A percentile compares a stretch with the other conserved stretches of the same genome.
Evolutionary conservation across 2,888 invertebrate species (phyloP).

Genomic region (Pyrocoelia pectoralis): DNA sequence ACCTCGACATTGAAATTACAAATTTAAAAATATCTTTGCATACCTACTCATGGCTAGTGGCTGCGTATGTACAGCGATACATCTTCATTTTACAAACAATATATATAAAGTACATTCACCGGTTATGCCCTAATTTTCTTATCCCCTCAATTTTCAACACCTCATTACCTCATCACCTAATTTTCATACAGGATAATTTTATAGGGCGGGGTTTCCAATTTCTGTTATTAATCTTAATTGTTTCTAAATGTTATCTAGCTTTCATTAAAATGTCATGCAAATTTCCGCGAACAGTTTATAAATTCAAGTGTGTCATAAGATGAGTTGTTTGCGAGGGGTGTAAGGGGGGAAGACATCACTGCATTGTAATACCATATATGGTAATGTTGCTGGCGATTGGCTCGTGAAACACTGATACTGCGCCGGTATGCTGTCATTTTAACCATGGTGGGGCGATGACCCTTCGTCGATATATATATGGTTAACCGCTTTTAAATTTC

Average conservation of each 20-base stretch:
- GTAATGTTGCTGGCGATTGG: conserved; percentile 78
- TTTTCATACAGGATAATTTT: not conserved
- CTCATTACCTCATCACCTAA: conserved; percentile 10
- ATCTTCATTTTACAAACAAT: not conserved
- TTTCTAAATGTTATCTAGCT: not conserved
- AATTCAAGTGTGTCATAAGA: conserved; percentile 39
- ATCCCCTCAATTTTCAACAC: conserved; percentile 30
- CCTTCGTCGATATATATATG: conserved; percentile 64
- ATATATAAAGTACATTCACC: conserved; percentile 7
- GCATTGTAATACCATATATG: conserved; percentile 80
- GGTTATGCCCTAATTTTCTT: conserved; percentile 29
- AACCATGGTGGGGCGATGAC: conserved; percentile 65
- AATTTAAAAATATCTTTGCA: conserved; percentile 18
- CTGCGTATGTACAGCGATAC: not conserved
- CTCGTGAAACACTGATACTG: conserved; percentile 54
- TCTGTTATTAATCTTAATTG: conserved; percentile 5
- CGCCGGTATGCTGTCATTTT: conserved; percentile 52
- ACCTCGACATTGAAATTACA: conserved; percentile 18
- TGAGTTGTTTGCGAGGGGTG: conserved; percentile 24
- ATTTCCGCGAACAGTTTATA: conserved; percentile 24
- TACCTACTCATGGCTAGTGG: not conserved
- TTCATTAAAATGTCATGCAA: conserved; percentile 6
- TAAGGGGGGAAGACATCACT: conserved; percentile 59
- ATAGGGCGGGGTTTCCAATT: not conserved
- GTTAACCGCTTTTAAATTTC: conserved; percentile 46